These are phyloP conservation scores for Uropetala carovei DNA, from an alignment of 2,888 invertebrate genomes.

Conservation along the genomic window DNA sequence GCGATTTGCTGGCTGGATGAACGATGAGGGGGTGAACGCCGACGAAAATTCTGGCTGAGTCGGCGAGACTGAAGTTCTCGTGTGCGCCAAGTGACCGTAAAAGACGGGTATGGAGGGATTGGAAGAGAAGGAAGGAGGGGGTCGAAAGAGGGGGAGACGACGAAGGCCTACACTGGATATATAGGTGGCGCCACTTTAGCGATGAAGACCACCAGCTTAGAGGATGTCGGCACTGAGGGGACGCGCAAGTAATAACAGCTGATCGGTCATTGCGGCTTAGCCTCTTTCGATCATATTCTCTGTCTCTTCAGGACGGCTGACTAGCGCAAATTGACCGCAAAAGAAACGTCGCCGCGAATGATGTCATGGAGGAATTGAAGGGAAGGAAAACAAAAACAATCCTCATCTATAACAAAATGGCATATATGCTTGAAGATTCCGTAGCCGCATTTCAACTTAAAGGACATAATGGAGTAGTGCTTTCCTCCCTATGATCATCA, in stretches of 20 bases:
- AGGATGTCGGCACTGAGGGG: not conserved
- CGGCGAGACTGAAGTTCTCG: not conserved
- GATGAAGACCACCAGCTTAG: not conserved
- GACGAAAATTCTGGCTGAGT: not conserved
- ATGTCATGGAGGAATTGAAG: not conserved
- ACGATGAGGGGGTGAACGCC: no score
- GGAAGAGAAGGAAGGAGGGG: not conserved
- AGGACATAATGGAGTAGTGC: not conserved
- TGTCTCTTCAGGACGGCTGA: not conserved
- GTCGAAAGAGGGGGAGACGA: not conserved
- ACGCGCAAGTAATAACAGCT: not conserved
- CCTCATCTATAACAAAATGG: not conserved
- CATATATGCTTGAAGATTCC: not conserved
- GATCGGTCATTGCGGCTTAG: not conserved
- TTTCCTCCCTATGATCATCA: not conserved
- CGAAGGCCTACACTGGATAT: not conserved
- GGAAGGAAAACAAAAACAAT: not conserved
- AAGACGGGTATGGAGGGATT: not conserved
- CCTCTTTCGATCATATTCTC: slow-evolving; percentile 17
- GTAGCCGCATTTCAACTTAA: not conserved
- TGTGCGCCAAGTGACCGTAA: slow-evolving; percentile 23
- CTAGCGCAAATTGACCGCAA: not conserved
- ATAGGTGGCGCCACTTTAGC: not conserved
- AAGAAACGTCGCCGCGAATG: not conserved
- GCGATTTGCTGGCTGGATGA: no score